These are phyloP conservation scores for Perognathus longimembris DNA, from an alignment of 2,113 vertebrate genomes.

Conservation along the genomic window DNA sequence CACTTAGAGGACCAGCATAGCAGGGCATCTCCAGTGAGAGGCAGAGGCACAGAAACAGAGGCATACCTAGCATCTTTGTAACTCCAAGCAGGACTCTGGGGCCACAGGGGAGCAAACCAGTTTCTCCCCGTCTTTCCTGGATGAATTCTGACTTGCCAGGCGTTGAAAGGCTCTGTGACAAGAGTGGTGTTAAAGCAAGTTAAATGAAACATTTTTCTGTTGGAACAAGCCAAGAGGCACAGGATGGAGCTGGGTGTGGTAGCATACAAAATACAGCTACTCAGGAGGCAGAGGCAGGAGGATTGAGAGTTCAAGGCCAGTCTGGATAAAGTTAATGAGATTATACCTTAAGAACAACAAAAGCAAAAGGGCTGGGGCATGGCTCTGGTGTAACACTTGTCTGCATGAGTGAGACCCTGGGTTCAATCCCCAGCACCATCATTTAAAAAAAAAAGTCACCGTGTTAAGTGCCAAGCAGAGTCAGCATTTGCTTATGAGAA, in stretches of 20 bases:
- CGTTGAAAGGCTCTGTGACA: neutral
- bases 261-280: neutral
- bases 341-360: neutral
- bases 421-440: no score
- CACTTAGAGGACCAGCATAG: neutral
- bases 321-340: neutral
- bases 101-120: neutral
- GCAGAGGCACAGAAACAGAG: neutral
- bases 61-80: neutral
- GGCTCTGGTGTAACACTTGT: no score
- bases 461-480: neutral
- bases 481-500: neutral
- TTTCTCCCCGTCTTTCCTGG: neutral
- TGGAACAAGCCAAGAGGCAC: no score
- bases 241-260: neutral
- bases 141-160: neutral
- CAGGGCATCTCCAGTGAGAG: neutral
- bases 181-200: neutral
- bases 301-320: neutral
- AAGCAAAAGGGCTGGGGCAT: neutral
- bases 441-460: no score
- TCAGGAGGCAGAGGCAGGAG: neutral
- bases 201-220: no score
- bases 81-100: neutral
- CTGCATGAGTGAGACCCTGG: no score